Evolutionary conservation across 2,888 invertebrate species (phyloP), one percentile per base, ranked within the genome.

Genomic region (Smittia sp.): DNA sequence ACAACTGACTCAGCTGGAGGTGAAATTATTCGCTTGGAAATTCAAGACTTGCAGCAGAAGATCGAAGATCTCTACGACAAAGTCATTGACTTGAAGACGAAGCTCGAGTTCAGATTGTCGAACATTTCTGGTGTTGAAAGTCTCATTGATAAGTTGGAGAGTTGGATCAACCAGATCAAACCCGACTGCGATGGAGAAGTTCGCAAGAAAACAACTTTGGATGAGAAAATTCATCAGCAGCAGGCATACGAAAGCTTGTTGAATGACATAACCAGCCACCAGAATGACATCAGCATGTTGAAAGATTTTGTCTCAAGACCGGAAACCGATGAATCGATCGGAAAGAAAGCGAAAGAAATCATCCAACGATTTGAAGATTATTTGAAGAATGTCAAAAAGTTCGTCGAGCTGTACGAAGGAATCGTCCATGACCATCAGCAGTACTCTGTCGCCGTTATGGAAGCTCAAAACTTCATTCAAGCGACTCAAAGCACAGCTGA

Each of bases 121-220:
- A 89, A 92, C 77, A 96, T 95, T 96, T 91, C 90, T 18, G 93
- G 92, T 1, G 96, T 95, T 79, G 94, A 96, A 80, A 94, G 96
- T 78, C 89, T 90, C 76, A 86, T 92, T 13, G 91, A 91, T 74
- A 87, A 86, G 58, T 88, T 96, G 25, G 87, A 90, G 77, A 85
- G 85, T 72, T 96, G 96, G 96, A 80, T 97, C 74, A 86, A 87
- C 54, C 85, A 87, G 73, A 88, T 90, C 6, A 93, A 94, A 79
- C 86, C 87, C 75, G 88, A 91, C 76, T 82, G 96, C 24, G 90
- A 91, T 0, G 85, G 87, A 73, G 92, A 94, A 76, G 87, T 95
- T 52, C 91, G 92, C 79, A 80, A 94, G 1, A 93, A 90, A 79
- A 89, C 93, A 0, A 94, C 93, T 0, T 83, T 96, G 75, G 96